Evolutionary conservation across 2,113 vertebrate genomes (phyloP).

Genomic region (Chrysemys picta): DNA sequence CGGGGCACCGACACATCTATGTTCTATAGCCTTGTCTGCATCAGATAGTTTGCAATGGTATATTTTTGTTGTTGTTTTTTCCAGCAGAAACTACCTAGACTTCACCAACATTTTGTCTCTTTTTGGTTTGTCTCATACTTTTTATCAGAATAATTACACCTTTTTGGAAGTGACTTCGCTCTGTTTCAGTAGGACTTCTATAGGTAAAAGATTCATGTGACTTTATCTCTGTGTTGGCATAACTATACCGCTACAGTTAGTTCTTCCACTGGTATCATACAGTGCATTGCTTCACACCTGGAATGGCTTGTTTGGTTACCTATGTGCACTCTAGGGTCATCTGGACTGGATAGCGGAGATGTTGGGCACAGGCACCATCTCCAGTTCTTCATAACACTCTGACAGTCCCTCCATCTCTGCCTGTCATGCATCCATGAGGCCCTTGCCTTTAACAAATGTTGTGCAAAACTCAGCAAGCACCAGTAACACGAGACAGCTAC

Average conservation of each 20-base stretch:
- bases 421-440: too few species aligned
- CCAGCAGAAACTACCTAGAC: not conserved
- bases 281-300: not conserved
- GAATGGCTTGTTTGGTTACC: not conserved
- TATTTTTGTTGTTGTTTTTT: not conserved
- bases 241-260: not conserved
- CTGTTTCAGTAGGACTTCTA: rapidly evolving
- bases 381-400: not conserved
- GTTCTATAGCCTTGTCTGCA: not conserved
- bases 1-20: not conserved
- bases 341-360: too few species aligned
- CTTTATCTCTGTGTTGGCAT: not conserved
- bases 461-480: too few species aligned
- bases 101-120: not conserved
- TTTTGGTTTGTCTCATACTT: not conserved
- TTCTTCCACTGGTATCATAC: not conserved
- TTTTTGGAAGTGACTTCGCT: not conserved
- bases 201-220: not conserved
- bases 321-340: rapidly evolving
- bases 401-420: too few species aligned
- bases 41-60: not conserved
- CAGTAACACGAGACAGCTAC: too few species aligned
- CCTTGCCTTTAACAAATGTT: too few species aligned
- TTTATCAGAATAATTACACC: not conserved
- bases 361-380: not conserved